A percentile compares a stretch with the other conserved stretches of the same genome.
These are phyloP conservation scores for Drosophila saltans DNA, from an alignment of 1,140 invertebrate genomes.

Conservation along the genomic window DNA sequence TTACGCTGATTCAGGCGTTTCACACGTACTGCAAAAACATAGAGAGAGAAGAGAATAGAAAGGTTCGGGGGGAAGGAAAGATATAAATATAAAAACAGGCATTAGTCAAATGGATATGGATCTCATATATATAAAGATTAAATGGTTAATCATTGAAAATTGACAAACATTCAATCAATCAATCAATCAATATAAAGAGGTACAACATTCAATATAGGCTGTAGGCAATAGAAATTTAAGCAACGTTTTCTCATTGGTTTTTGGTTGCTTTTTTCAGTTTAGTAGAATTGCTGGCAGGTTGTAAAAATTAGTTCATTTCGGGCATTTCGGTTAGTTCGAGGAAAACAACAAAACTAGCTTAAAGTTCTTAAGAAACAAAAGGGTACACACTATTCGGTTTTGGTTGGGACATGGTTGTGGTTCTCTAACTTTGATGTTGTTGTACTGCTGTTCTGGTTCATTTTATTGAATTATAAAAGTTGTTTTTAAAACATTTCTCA, in stretches of 20 bases:
- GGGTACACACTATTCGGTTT: constrained; percentile 65
- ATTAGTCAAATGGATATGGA: constrained; percentile 53
- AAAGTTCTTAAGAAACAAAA: constrained; percentile 13
- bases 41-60: constrained; percentile 50
- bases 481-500: constrained; percentile 47
- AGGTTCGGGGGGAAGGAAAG: constrained; percentile 30
- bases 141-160: constrained; percentile 49
- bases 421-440: constrained; percentile 25
- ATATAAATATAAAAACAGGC: constrained; percentile 61
- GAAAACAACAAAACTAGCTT: constrained; percentile 52
- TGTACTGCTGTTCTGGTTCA: constrained; percentile 26
- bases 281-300: constrained; percentile 24
- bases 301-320: constrained; percentile 25
- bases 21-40: constrained; percentile 82
- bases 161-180: constrained; percentile 47
- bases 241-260: neutral
- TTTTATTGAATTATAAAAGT: constrained; percentile 68
- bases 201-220: constrained; percentile 63
- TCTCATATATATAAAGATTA: constrained; percentile 18
- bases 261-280: constrained; percentile 35
- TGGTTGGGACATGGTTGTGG: constrained; percentile 27
- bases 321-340: constrained; percentile 8
- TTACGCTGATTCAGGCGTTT: constrained; percentile 83
- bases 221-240: constrained; percentile 2
- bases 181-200: constrained; percentile 28